These are phyloP conservation scores for Pocillopora verrucosa DNA, from an alignment of 64 coral and sea anemone species.

Conservation along the genomic window DNA sequence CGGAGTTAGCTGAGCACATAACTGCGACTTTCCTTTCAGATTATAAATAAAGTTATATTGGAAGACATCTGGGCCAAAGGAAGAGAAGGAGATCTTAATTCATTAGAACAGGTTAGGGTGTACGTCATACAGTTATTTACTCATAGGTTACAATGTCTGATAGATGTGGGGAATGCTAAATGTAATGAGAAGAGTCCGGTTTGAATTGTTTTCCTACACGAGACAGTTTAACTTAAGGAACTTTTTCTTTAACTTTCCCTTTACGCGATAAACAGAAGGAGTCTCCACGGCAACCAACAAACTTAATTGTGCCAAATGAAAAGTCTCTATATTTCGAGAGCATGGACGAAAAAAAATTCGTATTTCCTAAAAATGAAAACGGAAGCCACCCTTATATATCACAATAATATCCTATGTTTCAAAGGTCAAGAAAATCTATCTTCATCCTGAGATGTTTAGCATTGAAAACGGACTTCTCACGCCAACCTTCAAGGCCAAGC, in stretches of 20 bases:
- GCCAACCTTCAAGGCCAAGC: slow-evolving; percentile 63
- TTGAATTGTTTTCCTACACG: too few relatives aligned
- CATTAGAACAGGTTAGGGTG: slow-evolving; percentile 72
- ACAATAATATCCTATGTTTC: neutral
- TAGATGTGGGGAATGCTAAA: too few relatives aligned
- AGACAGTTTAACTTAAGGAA: too few relatives aligned
- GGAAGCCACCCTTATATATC: too few relatives aligned
- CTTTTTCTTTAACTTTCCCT: neutral
- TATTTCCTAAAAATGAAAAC: too few relatives aligned
- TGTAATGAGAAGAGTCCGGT: too few relatives aligned
- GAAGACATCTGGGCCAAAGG: slow-evolving; percentile 58
- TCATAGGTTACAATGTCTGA: too few relatives aligned
- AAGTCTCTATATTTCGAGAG: too few relatives aligned
- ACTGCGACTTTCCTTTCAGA: slow-evolving; percentile 26
- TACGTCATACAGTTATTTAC: neutral
- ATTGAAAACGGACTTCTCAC: slow-evolving; percentile 71
- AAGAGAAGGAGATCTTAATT: slow-evolving; percentile 57
- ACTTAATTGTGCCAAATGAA: too few relatives aligned
- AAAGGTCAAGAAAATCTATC: slow-evolving; percentile 60
- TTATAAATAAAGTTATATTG: slow-evolving; percentile 57
- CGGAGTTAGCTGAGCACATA: neutral
- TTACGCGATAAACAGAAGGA: too few relatives aligned
- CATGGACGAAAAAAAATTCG: too few relatives aligned
- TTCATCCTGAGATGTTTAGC: slow-evolving; percentile 65
- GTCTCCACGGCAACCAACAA: too few relatives aligned